A percentile compares a stretch with the other conserved stretches of the same genome.
Evolutionary conservation across 2,888 invertebrate genomes (phyloP).

Genomic region (Macropis europaea): DNA sequence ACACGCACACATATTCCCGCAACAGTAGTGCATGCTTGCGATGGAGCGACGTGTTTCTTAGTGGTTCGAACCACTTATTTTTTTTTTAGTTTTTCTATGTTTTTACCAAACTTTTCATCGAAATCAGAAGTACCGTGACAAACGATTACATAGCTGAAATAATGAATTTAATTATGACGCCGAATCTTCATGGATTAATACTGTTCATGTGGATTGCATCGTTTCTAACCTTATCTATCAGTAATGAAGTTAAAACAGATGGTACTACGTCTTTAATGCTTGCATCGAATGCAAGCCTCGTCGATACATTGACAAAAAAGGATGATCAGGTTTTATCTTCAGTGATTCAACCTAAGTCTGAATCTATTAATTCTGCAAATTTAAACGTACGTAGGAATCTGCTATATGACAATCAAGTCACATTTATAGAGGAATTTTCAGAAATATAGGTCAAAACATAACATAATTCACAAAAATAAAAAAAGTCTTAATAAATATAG

Average conservation of each 20-base stretch:
- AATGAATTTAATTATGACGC: constrained; percentile 26
- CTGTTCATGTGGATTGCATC: constrained; percentile 55
- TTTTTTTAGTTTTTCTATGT: constrained; percentile 57
- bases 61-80: constrained; percentile 40
- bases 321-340: neutral
- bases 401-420: neutral
- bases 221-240: constrained; percentile 65
- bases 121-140: neutral
- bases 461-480: too few relatives aligned
- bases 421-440: neutral
- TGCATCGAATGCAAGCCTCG: neutral
- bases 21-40: constrained; percentile 33
- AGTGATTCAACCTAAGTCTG: neutral
- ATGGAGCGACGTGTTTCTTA: constrained; percentile 48
- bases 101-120: constrained; percentile 48
- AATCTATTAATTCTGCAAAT: neutral
- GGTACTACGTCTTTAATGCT: constrained; percentile 18
- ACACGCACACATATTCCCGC: constrained; percentile 32
- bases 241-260: constrained; percentile 44
- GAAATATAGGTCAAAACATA: too few relatives aligned
- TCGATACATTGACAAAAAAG: neutral
- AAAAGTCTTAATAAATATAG: too few relatives aligned
- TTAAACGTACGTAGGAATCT: constrained; percentile 18
- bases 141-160: constrained; percentile 21
- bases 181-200: constrained; percentile 19